A percentile compares a stretch with the other conserved stretches of the same genome.
phyloP scores from a whole-genome alignment of 2,797 vertebrate species.

The Myotis vivesi region DNA sequence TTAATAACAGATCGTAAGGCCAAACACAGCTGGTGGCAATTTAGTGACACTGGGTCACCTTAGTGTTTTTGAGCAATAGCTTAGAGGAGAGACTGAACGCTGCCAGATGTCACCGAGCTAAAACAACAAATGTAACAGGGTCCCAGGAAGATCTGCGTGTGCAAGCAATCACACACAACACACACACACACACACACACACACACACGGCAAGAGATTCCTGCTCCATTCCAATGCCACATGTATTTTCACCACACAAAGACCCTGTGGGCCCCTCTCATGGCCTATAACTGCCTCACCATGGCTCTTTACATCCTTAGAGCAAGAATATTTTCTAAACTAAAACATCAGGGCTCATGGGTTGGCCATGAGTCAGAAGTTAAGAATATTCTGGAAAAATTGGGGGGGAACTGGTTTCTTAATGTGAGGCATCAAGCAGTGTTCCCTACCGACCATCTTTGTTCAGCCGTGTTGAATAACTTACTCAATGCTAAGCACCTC shows the following conservation, averaged over 20 bases:
- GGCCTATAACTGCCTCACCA: neutral
- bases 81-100: neutral
- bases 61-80: conserved; percentile 19
- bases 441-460: neutral
- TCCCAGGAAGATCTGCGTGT: neutral
- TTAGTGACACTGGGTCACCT: conserved; percentile 45
- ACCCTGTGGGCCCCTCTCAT: neutral
- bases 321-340: neutral
- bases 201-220: neutral
- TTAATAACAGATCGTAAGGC: conserved; percentile 47
- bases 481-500: neutral
- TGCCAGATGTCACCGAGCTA: conserved; percentile 54
- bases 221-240: neutral
- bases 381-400: neutral
- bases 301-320: neutral
- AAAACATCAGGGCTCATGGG: neutral
- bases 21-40: conserved; percentile 55
- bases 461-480: neutral
- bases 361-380: neutral
- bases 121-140: neutral
- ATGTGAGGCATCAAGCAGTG: neutral
- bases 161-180: neutral
- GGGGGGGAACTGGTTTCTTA: neutral
- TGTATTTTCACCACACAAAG: neutral
- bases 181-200: neutral